Base-by-base conservation (phyloP, 1,140 invertebrate genomes). In the Eurosta solidaginis region DNA sequence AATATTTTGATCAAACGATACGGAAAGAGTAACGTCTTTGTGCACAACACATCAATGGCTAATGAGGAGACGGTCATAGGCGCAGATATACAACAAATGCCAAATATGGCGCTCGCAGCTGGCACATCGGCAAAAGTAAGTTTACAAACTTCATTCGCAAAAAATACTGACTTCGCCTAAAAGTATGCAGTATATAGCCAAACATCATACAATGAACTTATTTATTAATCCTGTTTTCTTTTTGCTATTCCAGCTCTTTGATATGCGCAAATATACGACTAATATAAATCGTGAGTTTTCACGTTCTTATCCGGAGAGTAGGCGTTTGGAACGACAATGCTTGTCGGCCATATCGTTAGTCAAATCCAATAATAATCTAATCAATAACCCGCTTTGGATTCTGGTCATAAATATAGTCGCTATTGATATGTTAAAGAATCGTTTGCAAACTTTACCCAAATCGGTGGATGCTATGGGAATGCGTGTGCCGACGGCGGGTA, bases 221-320 rank as follows among this genome's bases (percentile, higher is more conserved):
- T 25, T 42, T 52, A 54, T 52, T 50, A 36, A 17, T 25, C 4
- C 33, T 52, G 25, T 78, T 73, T 44, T 22, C 42, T 3, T 42
- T 17, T 47, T 17, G 7, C 44, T 79, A 5, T 83, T 89, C 1
- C 88, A 96, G 93, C 88, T 98, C 59, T 98, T 98, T 88, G 97
- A 98, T 89, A 97, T 98, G 95, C 96, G 96, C 87, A 97, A 97
- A 88, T 98, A 98, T 89, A 95, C 97, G 89, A 93, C 93, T 59
- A 97, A 97, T 88, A 93, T 98, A 36, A 94, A 93, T 81, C 91
- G 95, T n/a, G 96, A 98, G 89, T 90, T 96, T 78, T 90, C 93
- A 77, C 90, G 96, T 78, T 92, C 95, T 1, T 97, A 97, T 89
- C 96, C 96, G 0, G 96, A 98, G 84, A 91, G 96, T 79, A 89